phyloP scores from a whole-genome alignment of 2,113 vertebrate genomes.

The Cryptotis parvus region DNA sequence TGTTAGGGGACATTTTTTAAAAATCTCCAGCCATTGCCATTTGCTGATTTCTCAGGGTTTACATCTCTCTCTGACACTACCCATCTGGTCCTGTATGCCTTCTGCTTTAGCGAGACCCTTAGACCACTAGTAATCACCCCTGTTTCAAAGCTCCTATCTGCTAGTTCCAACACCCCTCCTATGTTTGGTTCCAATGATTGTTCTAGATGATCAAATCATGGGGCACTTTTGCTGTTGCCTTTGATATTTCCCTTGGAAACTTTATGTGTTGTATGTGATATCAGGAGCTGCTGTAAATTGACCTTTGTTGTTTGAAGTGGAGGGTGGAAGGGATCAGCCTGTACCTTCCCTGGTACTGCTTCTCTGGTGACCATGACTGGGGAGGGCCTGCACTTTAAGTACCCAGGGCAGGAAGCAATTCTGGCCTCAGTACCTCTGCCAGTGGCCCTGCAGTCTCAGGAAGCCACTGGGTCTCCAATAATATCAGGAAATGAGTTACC shows the following conservation, averaged over 20 bases:
- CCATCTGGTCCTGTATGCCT: not conserved
- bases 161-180: not conserved
- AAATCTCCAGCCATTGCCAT: not conserved
- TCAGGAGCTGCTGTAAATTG: not conserved
- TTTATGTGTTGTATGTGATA: not conserved
- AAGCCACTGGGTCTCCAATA: too few species aligned
- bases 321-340: too few species aligned
- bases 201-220: not conserved
- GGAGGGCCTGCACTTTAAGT: not conserved
- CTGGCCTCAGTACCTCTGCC: too few species aligned
- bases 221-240: not conserved
- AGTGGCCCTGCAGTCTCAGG: too few species aligned
- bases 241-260: not conserved
- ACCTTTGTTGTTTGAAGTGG: not conserved
- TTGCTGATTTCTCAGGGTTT: not conserved
- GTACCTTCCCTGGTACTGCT: not conserved
- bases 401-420: too few species aligned
- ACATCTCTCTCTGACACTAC: not conserved
- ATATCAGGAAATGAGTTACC: too few species aligned
- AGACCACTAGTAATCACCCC: not conserved
- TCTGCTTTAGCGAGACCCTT: too few species aligned
- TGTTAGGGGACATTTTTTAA: not conserved
- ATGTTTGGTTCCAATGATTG: not conserved
- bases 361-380: not conserved
- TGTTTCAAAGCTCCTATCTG: not conserved